Evolutionary conservation across 2,888 invertebrate genomes (phyloP).

Genomic region (Tetramorium bicarinatum): DNA sequence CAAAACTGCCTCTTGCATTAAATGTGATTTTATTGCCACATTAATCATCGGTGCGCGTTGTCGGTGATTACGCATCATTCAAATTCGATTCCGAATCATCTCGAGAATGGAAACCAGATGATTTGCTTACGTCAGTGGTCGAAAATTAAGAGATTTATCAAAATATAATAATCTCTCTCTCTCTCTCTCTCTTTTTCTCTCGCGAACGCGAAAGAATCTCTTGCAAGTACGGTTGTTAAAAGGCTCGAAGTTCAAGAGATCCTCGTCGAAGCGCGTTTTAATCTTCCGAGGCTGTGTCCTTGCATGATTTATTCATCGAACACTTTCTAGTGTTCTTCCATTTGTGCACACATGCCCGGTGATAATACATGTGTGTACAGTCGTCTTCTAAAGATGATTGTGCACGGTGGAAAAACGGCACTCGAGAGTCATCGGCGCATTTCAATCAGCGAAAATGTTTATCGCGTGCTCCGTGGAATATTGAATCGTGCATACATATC

Average conservation of each 20-base stretch:
- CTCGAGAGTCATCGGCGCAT: slow-evolving; percentile 51
- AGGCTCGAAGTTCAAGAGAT: slow-evolving; percentile 39
- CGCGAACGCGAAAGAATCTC: neutral
- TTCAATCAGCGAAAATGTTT: slow-evolving; percentile 42
- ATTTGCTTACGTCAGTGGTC: neutral
- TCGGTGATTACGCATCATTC: neutral
- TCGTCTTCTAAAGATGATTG: slow-evolving; percentile 40
- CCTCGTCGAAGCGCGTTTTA: slow-evolving; percentile 47
- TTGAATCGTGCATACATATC: slow-evolving; percentile 16
- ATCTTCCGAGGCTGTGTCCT: slow-evolving; percentile 50
- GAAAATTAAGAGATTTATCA: slow-evolving; percentile 16
- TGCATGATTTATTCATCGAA: slow-evolving; percentile 65
- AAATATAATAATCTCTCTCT: neutral
- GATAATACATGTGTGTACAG: neutral
- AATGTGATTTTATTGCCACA: neutral
- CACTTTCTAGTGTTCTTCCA: slow-evolving; percentile 45
- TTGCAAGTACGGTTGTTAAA: neutral
- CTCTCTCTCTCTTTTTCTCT: neutral
- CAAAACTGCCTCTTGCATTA: slow-evolving; percentile 47
- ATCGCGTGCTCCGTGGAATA: slow-evolving; percentile 41
- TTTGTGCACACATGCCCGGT: slow-evolving; percentile 30
- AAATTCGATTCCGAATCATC: neutral
- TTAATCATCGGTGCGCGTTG: neutral
- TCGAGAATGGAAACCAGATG: neutral
- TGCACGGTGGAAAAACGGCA: slow-evolving; percentile 50